Evolutionary conservation across 1,140 invertebrate genomes (phyloP).

Genomic region (Steinernema feltiae): DNA sequence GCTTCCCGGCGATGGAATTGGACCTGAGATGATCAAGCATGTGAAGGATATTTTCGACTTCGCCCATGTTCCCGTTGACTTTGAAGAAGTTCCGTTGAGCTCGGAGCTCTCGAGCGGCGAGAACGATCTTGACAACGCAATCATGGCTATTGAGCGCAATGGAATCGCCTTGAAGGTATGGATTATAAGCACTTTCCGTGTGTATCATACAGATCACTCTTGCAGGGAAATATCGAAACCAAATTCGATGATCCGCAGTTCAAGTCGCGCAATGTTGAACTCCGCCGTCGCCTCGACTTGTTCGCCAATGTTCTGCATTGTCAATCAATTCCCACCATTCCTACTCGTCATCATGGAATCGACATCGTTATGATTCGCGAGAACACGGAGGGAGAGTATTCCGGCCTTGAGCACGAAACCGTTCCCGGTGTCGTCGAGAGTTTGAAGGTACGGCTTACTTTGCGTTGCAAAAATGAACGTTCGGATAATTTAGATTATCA

Average conservation of each 20-base stretch:
- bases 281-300: slow-evolving; percentile 47
- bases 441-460: slow-evolving; percentile 68
- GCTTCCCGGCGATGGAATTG: slow-evolving; percentile 86
- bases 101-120: slow-evolving; percentile 73
- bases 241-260: slow-evolving; percentile 56
- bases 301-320: slow-evolving; percentile 80
- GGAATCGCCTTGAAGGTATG: slow-evolving; percentile 73
- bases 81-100: slow-evolving; percentile 85
- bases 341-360: slow-evolving; percentile 73
- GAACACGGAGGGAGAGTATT: slow-evolving; percentile 69
- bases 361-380: slow-evolving; percentile 43
- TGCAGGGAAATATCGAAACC: slow-evolving; percentile 57
- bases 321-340: slow-evolving; percentile 81
- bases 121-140: slow-evolving; percentile 72
- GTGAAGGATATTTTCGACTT: slow-evolving; percentile 76
- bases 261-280: slow-evolving; percentile 51
- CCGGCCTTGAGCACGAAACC: slow-evolving; percentile 94
- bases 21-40: slow-evolving; percentile 83
- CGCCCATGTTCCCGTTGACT: slow-evolving; percentile 73
- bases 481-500: slow-evolving; percentile 79
- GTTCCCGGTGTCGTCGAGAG: slow-evolving; percentile 88
- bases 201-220: slow-evolving; percentile 9
- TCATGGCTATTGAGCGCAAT: slow-evolving; percentile 89
- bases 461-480: too few species aligned
- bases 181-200: too few species aligned